Conservation (phyloP, 2,888 invertebrate genomes). For the Tipula lateralis region DNA sequence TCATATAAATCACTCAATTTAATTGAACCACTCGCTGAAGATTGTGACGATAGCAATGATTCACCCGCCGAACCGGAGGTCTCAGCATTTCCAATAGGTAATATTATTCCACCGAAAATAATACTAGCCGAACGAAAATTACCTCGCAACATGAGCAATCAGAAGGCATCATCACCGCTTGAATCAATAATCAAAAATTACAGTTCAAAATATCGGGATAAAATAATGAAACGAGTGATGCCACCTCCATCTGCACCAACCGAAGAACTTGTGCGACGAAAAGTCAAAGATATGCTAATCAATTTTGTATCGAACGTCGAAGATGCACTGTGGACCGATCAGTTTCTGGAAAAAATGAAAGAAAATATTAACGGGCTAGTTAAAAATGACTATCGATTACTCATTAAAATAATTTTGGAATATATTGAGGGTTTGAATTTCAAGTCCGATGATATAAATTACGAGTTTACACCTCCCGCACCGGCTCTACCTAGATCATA, state of each 20-base stretch:
- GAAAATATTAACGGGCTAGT: not conserved
- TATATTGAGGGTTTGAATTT: not conserved
- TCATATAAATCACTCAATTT: not conserved
- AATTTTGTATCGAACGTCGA: not conserved
- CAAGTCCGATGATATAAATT: not conserved
- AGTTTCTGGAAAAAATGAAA: not conserved
- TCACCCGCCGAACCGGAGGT: not conserved
- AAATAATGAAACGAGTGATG: not conserved
- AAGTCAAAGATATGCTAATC: not conserved
- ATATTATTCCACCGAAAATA: not conserved
- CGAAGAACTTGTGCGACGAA: not conserved
- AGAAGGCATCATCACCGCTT: not conserved
- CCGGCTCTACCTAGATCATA: slow-evolving; percentile 32
- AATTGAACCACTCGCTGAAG: not conserved
- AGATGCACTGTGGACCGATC: not conserved
- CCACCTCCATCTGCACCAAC: not conserved
- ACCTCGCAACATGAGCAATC: not conserved
- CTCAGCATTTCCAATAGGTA: not conserved
- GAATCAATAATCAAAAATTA: not conserved
- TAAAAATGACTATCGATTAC: not conserved
- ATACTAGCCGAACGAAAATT: not conserved
- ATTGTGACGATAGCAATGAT: not conserved
- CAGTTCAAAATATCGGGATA: not conserved
- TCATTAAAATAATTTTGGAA: not conserved
- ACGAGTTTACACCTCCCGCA: slow-evolving; percentile 33